Base-by-base conservation (phyloP, 2,888 invertebrate species). In the Halictus ligatus region DNA sequence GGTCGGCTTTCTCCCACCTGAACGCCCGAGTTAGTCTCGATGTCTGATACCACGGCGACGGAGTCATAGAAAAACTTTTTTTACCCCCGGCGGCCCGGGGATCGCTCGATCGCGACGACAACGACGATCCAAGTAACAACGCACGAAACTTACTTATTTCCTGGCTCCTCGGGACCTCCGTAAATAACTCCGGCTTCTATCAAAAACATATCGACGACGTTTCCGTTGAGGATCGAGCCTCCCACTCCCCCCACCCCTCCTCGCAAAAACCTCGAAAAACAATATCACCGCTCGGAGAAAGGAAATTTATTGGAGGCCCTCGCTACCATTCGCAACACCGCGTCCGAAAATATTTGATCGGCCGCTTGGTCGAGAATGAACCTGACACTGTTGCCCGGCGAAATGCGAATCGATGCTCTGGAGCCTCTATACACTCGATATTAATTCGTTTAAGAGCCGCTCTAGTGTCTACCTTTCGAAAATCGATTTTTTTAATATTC, bases 141-240 rank as follows among this genome's bases (percentile, higher is more conserved):
- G 84, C 83, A 85, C 87, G 79, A 86, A 90, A 89, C 85, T 90
- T 89, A 88, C 89, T 90, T 88, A 87, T 81, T 91, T 91, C 85
- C 85, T 86, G 91, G n/a, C 79, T 67, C 81, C 77, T 71, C 86
- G 75, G 87, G 84, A 90, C 83, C 80, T 79, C 75, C 78, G 86
- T 90, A 89, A 86, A 87, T 90, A 90, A 89, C 75, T 75, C 69
- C 18, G 35, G 25, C 60, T 50, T 73, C 76, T 69, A 84, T 83
- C 80, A 82, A 69, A 77, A 82, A 75, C 75, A 71, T 50, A 85
- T 80, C 77, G 75, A 60, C 40, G 40, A 72, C 35, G 64, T 60
- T 83, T 78, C 13, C 35, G 46, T 48, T n/a, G 21, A 58, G 29
- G 50, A 48, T 80, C 58, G 21, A 46, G 50, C 40, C 25, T n/a